Percentiles rank a stretch among this genome's conserved stretches.
These are phyloP conservation scores for Cancer borealis DNA, from an alignment of 2,888 invertebrate genomes.

Conservation along the genomic window DNA sequence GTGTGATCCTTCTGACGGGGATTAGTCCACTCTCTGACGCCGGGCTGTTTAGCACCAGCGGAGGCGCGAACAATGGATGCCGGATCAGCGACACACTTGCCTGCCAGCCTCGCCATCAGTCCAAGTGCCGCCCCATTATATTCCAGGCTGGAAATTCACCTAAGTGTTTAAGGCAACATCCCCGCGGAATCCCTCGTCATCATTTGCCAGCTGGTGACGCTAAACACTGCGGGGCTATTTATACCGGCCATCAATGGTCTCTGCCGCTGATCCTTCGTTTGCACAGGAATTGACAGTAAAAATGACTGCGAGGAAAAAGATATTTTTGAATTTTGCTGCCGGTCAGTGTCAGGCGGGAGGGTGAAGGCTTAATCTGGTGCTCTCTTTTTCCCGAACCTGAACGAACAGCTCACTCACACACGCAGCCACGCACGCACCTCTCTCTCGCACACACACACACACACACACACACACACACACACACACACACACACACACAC, in stretches of 20 bases:
- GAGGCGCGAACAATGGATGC: neutral
- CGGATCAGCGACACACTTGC: neutral
- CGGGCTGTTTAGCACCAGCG: neutral
- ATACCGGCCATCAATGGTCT: slow-evolving; percentile 53
- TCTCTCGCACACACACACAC: neutral
- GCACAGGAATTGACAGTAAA: slow-evolving; percentile 58
- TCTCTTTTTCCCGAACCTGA: slow-evolving; percentile 49
- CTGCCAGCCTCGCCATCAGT: slow-evolving; percentile 12
- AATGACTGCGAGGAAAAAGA: slow-evolving; percentile 54
- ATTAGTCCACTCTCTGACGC: neutral
- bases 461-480: too few relatives aligned
- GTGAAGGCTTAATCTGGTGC: slow-evolving; percentile 63
- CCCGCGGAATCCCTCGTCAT: neutral
- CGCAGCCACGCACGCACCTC: neutral
- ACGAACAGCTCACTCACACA: neutral
- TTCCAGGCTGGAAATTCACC: slow-evolving; percentile 28
- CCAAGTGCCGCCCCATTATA: slow-evolving; percentile 35
- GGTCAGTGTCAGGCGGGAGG: slow-evolving; percentile 53
- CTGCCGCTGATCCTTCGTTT: slow-evolving; percentile 55
- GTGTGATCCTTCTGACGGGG: neutral
- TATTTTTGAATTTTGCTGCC: slow-evolving; percentile 59
- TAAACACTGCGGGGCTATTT: slow-evolving; percentile 56
- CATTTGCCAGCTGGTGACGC: slow-evolving; percentile 22
- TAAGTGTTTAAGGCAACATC: slow-evolving; percentile 39
- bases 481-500: too few relatives aligned